A percentile compares a stretch with the other conserved stretches of the same genome.
Conservation (phyloP, 2,797 vertebrate genomes). For the Fistularia commersonii region DNA sequence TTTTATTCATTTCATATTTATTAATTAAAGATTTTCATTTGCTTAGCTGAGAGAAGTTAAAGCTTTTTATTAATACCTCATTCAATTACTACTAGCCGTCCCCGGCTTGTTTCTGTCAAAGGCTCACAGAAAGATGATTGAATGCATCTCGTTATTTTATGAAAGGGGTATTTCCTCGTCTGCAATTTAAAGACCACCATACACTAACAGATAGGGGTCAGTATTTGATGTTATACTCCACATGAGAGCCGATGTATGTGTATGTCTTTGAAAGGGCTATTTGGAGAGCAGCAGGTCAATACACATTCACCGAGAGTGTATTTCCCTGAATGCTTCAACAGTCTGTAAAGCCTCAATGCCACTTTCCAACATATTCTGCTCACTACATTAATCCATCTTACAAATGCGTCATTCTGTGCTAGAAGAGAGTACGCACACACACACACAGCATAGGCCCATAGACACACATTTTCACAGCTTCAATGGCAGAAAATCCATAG, state of each 20-base stretch:
- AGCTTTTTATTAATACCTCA: no score
- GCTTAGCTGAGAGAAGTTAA: no score
- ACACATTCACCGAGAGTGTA: slow-evolving; percentile 74
- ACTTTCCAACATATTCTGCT: slow-evolving; percentile 68
- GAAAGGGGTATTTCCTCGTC: no score
- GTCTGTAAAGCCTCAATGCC: slow-evolving; percentile 59
- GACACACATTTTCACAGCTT: slow-evolving; percentile 71
- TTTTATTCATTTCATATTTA: no score
- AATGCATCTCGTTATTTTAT: no score
- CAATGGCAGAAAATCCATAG: slow-evolving; percentile 87
- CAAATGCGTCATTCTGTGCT: slow-evolving; percentile 65
- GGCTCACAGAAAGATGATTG: no score
- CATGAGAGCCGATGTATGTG: slow-evolving; percentile 41
- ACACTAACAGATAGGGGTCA: slow-evolving; percentile 10
- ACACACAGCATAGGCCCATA: slow-evolving; percentile 31
- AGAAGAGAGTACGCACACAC: slow-evolving; percentile 47
- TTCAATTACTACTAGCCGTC: no score
- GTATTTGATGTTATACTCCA: slow-evolving; percentile 43
- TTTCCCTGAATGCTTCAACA: slow-evolving; percentile 64
- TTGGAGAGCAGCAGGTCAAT: slow-evolving; percentile 73
- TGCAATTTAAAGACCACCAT: no score
- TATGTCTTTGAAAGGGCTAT: slow-evolving; percentile 51
- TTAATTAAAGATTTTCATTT: no score
- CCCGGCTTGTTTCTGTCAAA: no score
- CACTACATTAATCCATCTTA: slow-evolving; percentile 74